These are phyloP conservation scores for Drosophila persimilis DNA, from an alignment of 1,140 invertebrate species.

Conservation along the genomic window DNA sequence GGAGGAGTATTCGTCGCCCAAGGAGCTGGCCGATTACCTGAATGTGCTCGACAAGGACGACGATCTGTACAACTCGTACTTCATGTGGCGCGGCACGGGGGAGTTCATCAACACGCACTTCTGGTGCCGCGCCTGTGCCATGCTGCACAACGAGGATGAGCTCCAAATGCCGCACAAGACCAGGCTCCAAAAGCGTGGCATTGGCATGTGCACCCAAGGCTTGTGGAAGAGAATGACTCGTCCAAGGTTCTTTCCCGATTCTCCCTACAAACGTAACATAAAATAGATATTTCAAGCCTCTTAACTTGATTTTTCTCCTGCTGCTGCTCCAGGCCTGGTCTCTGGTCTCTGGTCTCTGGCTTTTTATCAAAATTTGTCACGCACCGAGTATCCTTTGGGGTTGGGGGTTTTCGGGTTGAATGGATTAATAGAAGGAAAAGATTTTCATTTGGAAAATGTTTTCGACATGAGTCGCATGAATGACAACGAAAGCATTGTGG, in stretches of 20 bases:
- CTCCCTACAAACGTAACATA: conserved; percentile 40
- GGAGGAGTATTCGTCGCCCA: conserved; percentile 94
- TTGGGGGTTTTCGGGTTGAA: conserved; percentile 4
- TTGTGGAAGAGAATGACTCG: conserved; percentile 66
- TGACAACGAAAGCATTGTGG: conserved; percentile 8
- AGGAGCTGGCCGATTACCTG: conserved; percentile 93
- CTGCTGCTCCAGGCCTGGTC: conserved; percentile 33
- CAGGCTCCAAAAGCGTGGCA: conserved; percentile 93
- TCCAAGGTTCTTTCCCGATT: too few relatives aligned
- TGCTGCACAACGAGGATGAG: conserved; percentile 90
- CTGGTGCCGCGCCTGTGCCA: conserved; percentile 96
- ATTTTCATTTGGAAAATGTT: conserved; percentile 65
- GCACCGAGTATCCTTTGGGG: conserved; percentile 19
- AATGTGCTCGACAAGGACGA: conserved; percentile 93
- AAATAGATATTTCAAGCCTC: too few relatives aligned
- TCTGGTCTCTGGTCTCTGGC: conserved; percentile 9
- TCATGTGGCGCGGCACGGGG: conserved; percentile 95
- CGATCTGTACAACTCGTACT: conserved; percentile 96
- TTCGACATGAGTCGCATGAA: conserved; percentile 62
- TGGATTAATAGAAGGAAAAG: conserved; percentile 53
- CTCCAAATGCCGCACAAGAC: conserved; percentile 86
- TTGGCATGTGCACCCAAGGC: conserved; percentile 87
- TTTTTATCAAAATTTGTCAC: conserved; percentile 64
- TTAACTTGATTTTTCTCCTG: too few relatives aligned
- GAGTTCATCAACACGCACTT: conserved; percentile 98